Percentiles rank a stretch among this genome's conserved stretches.
phyloP scores from a whole-genome alignment of 2,113 vertebrate species.

The Urocitellus parryii region DNA sequence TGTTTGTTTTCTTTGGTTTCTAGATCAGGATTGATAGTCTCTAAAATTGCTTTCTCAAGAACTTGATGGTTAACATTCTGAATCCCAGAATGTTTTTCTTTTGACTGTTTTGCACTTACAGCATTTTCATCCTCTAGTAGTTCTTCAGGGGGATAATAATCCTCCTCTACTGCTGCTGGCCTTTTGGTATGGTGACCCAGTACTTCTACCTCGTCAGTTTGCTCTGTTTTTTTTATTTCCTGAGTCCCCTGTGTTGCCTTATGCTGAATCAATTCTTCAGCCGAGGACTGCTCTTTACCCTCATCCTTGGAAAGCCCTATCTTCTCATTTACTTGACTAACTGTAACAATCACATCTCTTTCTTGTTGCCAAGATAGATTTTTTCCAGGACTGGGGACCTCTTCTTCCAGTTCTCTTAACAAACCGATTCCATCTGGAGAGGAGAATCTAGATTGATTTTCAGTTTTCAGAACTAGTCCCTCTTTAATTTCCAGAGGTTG shows the following conservation, averaged over 20 bases:
- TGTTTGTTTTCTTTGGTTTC: conserved; percentile 1
- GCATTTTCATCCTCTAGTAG: conserved; percentile 97
- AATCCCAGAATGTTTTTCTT: conserved; percentile 36
- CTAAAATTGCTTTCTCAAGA: neutral
- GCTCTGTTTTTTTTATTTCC: conserved; percentile 24
- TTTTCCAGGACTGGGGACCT: neutral
- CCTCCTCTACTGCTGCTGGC: conserved; percentile 50
- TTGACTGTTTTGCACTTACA: conserved; percentile 80
- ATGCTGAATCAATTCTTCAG: conserved; percentile 39
- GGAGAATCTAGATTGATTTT: conserved; percentile 30
- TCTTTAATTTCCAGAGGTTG: conserved; percentile 53
- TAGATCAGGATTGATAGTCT: conserved; percentile 28
- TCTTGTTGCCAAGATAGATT: neutral
- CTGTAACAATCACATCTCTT: neutral
- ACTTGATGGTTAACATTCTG: neutral
- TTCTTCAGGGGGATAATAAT: conserved; percentile 78
- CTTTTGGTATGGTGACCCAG: conserved; percentile 12
- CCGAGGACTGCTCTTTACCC: conserved; percentile 14
- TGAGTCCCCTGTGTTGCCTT: neutral
- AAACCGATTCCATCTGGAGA: conserved; percentile 51
- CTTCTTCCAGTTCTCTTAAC: conserved; percentile 9
- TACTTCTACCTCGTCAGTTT: neutral
- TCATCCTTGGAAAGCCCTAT: conserved; percentile 46
- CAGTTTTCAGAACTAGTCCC: neutral
- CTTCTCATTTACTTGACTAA: conserved; percentile 50